A percentile compares a stretch with the other conserved stretches of the same genome.
Evolutionary conservation across 2,113 vertebrate species (phyloP).

Genomic region (Rhineura floridana): DNA sequence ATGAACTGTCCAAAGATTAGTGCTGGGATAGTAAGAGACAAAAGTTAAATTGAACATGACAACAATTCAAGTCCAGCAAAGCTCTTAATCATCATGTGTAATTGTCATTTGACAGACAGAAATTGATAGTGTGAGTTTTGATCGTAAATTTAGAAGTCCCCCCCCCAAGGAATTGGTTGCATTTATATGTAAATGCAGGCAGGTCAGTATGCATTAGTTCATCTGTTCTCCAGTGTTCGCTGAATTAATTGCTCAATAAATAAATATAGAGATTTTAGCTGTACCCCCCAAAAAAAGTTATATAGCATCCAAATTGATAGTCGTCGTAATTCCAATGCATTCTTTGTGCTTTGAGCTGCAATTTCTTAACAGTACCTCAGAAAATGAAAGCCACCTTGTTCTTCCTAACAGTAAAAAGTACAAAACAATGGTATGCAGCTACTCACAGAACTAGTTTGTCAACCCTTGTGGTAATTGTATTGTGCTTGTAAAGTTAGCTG

Average conservation of each 20-base stretch:
- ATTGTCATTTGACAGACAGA: not conserved
- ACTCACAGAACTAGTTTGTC: constrained; percentile 70
- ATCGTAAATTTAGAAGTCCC: constrained; percentile 46
- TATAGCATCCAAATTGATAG: constrained; percentile 54
- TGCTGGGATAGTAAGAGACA: not conserved
- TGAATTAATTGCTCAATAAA: constrained; percentile 58
- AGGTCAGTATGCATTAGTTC: constrained; percentile 55
- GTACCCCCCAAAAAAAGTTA: constrained; percentile 60
- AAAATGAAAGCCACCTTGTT: constrained; percentile 73
- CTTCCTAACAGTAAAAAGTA: constrained; percentile 56
- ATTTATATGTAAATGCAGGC: constrained; percentile 63
- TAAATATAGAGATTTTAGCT: constrained; percentile 52
- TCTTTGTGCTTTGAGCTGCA: constrained; percentile 64
- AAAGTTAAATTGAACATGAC: not conserved
- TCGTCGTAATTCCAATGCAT: constrained; percentile 61
- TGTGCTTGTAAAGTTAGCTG: constrained; percentile 67
- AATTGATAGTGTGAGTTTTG: constrained; percentile 43
- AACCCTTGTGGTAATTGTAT: constrained; percentile 63
- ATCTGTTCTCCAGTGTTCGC: constrained; percentile 61
- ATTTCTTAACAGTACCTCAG: constrained; percentile 59
- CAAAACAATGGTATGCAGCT: constrained; percentile 60
- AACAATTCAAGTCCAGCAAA: not conserved
- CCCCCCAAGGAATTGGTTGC: constrained; percentile 60
- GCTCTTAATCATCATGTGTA: not conserved
- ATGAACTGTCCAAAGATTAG: not conserved